These are phyloP conservation scores for Oryzias woworae DNA, from an alignment of 2,113 vertebrate genomes.

Conservation along the genomic window DNA sequence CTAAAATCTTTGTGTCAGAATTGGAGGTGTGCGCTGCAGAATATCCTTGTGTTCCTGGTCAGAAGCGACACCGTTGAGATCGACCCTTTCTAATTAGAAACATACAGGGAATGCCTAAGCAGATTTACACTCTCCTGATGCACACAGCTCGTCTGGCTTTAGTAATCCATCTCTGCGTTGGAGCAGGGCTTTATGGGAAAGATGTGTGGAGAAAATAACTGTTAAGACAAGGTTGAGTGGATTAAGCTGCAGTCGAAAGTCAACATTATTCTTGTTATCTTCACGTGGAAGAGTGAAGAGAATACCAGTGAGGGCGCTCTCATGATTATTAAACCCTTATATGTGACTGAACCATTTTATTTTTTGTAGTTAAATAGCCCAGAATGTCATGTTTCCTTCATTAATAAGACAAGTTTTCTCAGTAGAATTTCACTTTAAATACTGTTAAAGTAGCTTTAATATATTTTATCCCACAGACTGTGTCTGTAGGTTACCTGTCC, in stretches of 20 bases:
- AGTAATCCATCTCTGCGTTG: constrained; percentile 38
- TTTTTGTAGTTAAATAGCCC: too few species aligned
- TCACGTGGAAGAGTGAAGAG: constrained; percentile 5
- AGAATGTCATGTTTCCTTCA: too few species aligned
- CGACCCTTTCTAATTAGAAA: constrained; percentile 38
- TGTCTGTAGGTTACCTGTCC: constrained; percentile 83
- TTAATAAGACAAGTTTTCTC: too few species aligned
- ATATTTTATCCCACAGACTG: too few species aligned
- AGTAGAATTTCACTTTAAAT: too few species aligned
- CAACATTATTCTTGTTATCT: constrained; percentile 17
- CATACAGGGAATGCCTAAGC: constrained; percentile 30
- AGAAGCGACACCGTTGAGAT: constrained; percentile 29
- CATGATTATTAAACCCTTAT: neutral
- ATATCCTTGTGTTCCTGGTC: constrained; percentile 20
- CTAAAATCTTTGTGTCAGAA: constrained; percentile 19
- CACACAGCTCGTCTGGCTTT: constrained; percentile 22
- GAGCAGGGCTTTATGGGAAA: constrained; percentile 16
- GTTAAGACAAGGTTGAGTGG: constrained; percentile 15
- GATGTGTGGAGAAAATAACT: constrained; percentile 21
- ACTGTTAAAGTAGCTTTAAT: too few species aligned
- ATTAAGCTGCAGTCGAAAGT: constrained; percentile 27
- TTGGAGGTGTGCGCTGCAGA: constrained; percentile 12
- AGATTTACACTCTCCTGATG: constrained; percentile 41
- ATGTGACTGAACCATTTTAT: too few species aligned
- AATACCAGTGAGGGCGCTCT: neutral